Conservation (phyloP, 92 coral and sea anemone species). For the Scolanthus callimorphus region DNA sequence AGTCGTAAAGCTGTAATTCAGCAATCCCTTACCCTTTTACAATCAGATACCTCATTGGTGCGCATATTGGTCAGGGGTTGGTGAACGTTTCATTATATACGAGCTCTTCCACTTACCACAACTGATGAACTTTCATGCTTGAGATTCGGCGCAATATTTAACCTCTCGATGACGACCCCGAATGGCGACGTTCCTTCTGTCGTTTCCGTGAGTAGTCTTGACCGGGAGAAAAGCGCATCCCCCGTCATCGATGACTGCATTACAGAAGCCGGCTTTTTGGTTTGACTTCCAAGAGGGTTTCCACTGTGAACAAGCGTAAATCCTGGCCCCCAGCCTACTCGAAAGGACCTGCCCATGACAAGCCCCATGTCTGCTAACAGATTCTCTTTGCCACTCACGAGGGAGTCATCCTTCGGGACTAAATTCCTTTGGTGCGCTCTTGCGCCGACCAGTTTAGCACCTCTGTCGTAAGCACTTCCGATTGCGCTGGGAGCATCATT, state of each 20-base stretch:
- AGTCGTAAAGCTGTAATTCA: too few species aligned
- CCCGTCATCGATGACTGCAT: conserved; percentile 39
- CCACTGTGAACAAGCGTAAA: conserved; percentile 81
- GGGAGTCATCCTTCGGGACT: conserved; percentile 80
- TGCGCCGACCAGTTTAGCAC: conserved; percentile 85
- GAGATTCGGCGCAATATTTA: conserved; percentile 47
- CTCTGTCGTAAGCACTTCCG: conserved; percentile 87
- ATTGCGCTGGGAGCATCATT: conserved; percentile 86
- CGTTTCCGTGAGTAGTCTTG: conserved; percentile 43
- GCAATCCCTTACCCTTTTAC: too few species aligned
- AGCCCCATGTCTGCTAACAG: conserved; percentile 83
- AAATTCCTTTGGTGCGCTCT: conserved; percentile 69
- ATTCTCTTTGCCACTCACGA: conserved; percentile 66
- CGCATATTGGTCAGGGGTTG: too few species aligned
- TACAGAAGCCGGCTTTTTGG: conserved; percentile 20
- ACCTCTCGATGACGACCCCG: conserved; percentile 61
- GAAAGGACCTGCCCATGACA: conserved; percentile 97
- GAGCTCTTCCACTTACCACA: conserved; percentile 46
- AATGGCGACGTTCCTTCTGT: conserved; percentile 41
- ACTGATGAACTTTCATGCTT: conserved; percentile 34
- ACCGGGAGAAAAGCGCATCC: conserved; percentile 56
- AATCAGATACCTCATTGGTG: too few species aligned
- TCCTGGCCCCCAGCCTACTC: conserved; percentile 99
- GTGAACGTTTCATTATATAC: too few species aligned
- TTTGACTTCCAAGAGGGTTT: conserved; percentile 36